A percentile compares a stretch with the other conserved stretches of the same genome.
Evolutionary conservation across 2,888 invertebrate species (phyloP).

Genomic region (Tetragonisca angustula): DNA sequence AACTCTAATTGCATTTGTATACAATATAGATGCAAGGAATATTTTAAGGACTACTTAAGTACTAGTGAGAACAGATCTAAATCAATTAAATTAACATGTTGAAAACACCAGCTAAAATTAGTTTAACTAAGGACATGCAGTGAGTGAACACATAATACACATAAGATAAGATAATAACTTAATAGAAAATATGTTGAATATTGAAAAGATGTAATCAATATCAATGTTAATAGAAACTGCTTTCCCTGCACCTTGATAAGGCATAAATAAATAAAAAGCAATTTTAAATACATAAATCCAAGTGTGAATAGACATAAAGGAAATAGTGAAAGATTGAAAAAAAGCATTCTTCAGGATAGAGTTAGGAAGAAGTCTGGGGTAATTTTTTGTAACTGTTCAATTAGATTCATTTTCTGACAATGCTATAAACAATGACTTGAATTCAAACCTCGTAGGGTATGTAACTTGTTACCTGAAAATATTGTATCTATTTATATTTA

Average conservation of each 20-base stretch:
- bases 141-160: conserved; percentile 52
- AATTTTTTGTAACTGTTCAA: conserved; percentile 54
- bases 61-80: conserved; percentile 38
- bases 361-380: conserved; percentile 68
- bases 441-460: conserved; percentile 69
- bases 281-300: conserved; percentile 43
- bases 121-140: conserved; percentile 63
- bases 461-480: conserved; percentile 30
- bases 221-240: conserved; percentile 37
- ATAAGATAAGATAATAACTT: conserved; percentile 51
- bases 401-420: conserved; percentile 55
- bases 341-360: conserved; percentile 72
- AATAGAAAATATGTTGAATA: conserved; percentile 46
- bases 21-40: conserved; percentile 14
- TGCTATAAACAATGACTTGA: conserved; percentile 56
- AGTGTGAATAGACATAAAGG: conserved; percentile 50
- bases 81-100: conserved; percentile 32
- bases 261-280: conserved; percentile 52
- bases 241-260: conserved; percentile 53
- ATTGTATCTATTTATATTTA: conserved; percentile 10
- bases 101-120: conserved; percentile 45
- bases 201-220: conserved; percentile 46
- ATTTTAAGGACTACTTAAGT: conserved; percentile 29
- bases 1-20: conserved; percentile 35
- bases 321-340: conserved; percentile 52